Conservation (phyloP, 2,113 vertebrate genomes). For the Dicentrarchus labrax region DNA sequence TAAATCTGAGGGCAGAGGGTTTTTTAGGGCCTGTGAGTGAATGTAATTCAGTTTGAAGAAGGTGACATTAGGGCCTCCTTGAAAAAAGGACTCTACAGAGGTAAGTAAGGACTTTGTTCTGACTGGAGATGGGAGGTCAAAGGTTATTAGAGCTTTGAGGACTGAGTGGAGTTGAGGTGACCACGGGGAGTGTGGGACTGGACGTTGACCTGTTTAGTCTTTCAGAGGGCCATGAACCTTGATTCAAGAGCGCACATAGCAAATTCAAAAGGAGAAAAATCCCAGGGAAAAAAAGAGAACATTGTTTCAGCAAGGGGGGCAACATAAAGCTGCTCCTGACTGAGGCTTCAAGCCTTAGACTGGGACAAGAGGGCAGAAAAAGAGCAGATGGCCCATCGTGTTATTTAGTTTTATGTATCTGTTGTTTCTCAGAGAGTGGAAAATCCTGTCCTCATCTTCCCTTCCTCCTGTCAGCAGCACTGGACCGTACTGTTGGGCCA, state of each 20-base stretch:
- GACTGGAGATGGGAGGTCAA: conserved; percentile 27
- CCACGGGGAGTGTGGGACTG: neutral
- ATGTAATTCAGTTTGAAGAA: conserved; percentile 44
- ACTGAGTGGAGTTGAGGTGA: conserved; percentile 13
- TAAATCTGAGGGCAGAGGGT: neutral
- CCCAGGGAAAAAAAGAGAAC: neutral
- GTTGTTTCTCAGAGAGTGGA: conserved; percentile 63
- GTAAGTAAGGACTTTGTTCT: conserved; percentile 18
- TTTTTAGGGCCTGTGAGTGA: conserved; percentile 28
- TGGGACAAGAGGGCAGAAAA: conserved; percentile 40
- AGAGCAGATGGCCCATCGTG: conserved; percentile 30
- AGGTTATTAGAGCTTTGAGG: conserved; percentile 20
- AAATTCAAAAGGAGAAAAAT: conserved; percentile 11
- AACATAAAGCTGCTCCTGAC: conserved; percentile 25
- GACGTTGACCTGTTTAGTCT: conserved; percentile 11
- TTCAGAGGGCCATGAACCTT: neutral
- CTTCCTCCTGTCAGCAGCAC: conserved; percentile 51
- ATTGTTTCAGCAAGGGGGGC: conserved; percentile 41
- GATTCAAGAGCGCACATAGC: conserved; percentile 17
- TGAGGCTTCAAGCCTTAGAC: conserved; percentile 1
- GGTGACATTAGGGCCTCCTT: conserved; percentile 4
- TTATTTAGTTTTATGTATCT: conserved; percentile 61
- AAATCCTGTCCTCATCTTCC: conserved; percentile 50
- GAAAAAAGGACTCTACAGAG: conserved; percentile 12
- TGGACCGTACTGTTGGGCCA: neutral